Conservation (phyloP, 2,797 vertebrate species). For the Lacerta viridis region DNA sequence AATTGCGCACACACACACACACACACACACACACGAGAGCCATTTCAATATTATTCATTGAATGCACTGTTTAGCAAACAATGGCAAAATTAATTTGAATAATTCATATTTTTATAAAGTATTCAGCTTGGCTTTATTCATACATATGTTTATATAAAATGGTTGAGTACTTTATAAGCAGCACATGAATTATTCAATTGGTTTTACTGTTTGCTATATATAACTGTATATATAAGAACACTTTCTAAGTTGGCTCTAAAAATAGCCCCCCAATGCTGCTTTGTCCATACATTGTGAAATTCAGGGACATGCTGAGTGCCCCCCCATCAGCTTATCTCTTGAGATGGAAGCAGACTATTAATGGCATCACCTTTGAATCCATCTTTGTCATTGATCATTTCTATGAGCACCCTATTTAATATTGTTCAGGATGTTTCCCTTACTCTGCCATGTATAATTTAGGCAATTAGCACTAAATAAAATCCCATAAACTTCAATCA, state of each 20-base stretch:
- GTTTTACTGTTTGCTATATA: conserved; percentile 42
- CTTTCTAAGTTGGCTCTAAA: conserved; percentile 34
- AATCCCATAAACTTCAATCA: neutral
- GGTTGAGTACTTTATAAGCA: conserved; percentile 46
- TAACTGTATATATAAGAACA: conserved; percentile 24
- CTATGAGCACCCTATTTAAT: neutral
- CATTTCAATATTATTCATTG: conserved; percentile 28
- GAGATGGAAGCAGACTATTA: neutral
- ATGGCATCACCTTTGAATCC: neutral
- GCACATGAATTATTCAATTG: conserved; percentile 47
- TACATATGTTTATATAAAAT: conserved; percentile 56
- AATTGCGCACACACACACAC: conserved; percentile 28
- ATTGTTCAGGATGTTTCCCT: conserved; percentile 6
- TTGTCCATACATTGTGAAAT: neutral
- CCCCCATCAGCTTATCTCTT: neutral
- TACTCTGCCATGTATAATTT: neutral
- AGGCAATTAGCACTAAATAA: conserved; percentile 4
- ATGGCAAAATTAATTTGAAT: conserved; percentile 36
- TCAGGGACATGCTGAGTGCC: neutral
- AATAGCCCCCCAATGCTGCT: neutral
- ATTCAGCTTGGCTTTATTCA: conserved; percentile 45
- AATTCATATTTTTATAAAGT: conserved; percentile 32
- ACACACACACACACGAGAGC: neutral
- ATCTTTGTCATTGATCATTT: neutral
- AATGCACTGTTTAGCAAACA: conserved; percentile 29